Percentiles rank a stretch among this genome's conserved stretches.
Conservation (phyloP, 2,888 invertebrate species). For the Spodoptera exigua region DNA sequence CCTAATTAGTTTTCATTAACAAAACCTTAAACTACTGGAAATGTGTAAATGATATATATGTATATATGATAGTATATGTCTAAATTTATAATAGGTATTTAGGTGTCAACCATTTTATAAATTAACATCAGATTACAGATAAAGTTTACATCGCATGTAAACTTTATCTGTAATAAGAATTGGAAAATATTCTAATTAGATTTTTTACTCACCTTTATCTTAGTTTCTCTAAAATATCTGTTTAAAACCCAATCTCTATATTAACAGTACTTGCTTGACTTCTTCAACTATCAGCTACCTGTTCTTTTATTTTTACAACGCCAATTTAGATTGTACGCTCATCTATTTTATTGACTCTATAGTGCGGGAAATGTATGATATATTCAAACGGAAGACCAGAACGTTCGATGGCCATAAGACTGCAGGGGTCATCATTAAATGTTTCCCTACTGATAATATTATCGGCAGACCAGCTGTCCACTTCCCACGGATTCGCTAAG, state of each 20-base stretch:
- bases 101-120: too few relatives aligned
- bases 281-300: conserved; percentile 29
- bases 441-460: conserved; percentile 43
- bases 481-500: conserved; percentile 45
- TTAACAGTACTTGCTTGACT: conserved; percentile 7
- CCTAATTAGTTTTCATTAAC: too few relatives aligned
- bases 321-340: conserved; percentile 22
- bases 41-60: too few relatives aligned
- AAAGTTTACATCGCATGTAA: too few relatives aligned
- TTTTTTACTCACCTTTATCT: too few relatives aligned
- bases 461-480: conserved; percentile 9
- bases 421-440: conserved; percentile 51
- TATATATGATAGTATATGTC: too few relatives aligned
- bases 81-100: too few relatives aligned
- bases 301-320: conserved; percentile 15
- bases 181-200: too few relatives aligned
- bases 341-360: conserved; percentile 28
- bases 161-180: too few relatives aligned
- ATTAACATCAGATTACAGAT: too few relatives aligned
- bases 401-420: conserved; percentile 28
- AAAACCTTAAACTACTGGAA: too few relatives aligned
- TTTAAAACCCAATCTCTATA: neutral
- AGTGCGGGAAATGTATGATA: conserved; percentile 19
- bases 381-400: conserved; percentile 34
- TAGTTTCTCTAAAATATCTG: too few relatives aligned